These are phyloP conservation scores for Tiliqua scincoides DNA, from an alignment of 2,113 vertebrate genomes.

Conservation along the genomic window DNA sequence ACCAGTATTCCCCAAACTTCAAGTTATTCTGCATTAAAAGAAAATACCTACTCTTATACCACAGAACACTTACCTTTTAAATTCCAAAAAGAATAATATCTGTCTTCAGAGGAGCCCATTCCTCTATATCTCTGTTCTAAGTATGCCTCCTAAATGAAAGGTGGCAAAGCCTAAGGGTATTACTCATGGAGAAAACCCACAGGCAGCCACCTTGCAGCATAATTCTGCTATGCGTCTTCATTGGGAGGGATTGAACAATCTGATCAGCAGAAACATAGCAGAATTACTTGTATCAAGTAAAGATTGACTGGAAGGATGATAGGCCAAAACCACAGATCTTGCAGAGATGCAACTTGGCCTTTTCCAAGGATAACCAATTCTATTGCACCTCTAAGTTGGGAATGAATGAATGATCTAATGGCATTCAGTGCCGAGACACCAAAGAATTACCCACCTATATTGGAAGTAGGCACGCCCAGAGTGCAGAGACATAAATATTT, in stretches of 20 bases:
- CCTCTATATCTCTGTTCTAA: background rate
- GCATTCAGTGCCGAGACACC: background rate
- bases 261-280: background rate
- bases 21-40: too few species aligned
- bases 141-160: background rate
- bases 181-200: background rate
- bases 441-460: background rate
- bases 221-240: background rate
- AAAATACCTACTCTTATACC: too few species aligned
- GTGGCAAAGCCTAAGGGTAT: background rate
- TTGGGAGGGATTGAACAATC: background rate
- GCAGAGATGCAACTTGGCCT: background rate
- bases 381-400: background rate
- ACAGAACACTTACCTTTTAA: too few species aligned
- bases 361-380: background rate
- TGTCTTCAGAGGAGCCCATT: background rate
- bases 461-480: background rate
- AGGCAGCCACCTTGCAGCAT: background rate
- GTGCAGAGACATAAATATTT: background rate
- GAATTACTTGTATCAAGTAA: background rate
- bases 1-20: background rate
- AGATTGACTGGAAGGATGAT: background rate
- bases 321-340: background rate
- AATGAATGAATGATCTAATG: background rate
- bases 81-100: too few species aligned